Percentiles rank a stretch among this genome's conserved stretches.
phyloP scores from a whole-genome alignment of 2,113 vertebrate species.

The Vombatus ursinus region DNA sequence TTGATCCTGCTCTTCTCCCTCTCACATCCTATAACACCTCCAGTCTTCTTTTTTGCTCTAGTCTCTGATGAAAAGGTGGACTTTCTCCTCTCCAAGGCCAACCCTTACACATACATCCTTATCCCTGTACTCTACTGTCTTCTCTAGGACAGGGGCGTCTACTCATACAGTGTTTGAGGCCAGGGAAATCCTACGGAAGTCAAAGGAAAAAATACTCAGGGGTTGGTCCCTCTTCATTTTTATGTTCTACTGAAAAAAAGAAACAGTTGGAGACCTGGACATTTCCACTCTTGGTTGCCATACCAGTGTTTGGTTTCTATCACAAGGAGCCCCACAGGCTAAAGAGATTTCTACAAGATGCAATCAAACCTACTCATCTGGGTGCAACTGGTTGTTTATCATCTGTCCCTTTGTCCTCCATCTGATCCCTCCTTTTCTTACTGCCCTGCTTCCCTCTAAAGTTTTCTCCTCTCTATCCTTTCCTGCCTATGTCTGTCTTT shows the following conservation, averaged over 20 bases:
- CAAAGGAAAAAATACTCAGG: background rate
- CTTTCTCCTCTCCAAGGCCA: background rate
- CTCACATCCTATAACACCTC: background rate
- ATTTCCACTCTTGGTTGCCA: background rate
- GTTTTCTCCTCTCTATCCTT: background rate
- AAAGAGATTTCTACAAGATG: background rate
- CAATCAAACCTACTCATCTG: background rate
- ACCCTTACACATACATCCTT: background rate
- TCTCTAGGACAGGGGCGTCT: background rate
- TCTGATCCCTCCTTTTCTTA: background rate
- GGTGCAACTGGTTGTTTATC: background rate
- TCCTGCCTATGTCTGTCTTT: background rate
- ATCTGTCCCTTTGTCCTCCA: background rate
- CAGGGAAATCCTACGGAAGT: background rate
- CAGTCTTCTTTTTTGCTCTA: background rate
- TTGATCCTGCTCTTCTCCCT: background rate
- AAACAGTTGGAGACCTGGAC: background rate
- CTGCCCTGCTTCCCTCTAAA: background rate
- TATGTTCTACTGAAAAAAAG: background rate
- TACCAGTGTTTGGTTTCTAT: conserved; percentile 23
- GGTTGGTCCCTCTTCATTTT: background rate
- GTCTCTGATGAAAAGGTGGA: background rate
- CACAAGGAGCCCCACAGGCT: rapidly evolving
- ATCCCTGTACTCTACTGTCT: background rate
- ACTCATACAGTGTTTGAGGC: background rate